Evolutionary conservation across 2,797 vertebrate genomes (phyloP), one percentile per base, ranked within the genome.

Genomic region (Sebastolobus altivelis): DNA sequence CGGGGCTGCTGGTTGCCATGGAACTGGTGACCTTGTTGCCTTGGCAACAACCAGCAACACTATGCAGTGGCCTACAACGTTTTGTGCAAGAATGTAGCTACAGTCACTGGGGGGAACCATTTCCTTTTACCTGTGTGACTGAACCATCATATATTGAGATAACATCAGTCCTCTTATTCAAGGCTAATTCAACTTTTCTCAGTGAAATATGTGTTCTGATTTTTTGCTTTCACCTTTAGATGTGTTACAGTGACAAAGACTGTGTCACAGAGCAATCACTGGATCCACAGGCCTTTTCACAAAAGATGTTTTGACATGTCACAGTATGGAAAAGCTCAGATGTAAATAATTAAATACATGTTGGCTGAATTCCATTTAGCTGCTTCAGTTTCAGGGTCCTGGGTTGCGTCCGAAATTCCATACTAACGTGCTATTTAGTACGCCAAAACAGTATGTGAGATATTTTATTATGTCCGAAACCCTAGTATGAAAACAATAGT

Each of bases 21-120:
- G 91, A 92, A 86, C 72, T 71, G 80, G 79, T 95, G 92, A 95
- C 90, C 93, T 82, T 92, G 95, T 95, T 94, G 84, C 92, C 93
- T 70, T 93, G 89, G 92, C 85, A 96, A 95, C 94, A 89, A 68
- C 40, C 83, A 76, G 89, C 76, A 86, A 88, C 77, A 87, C 81
- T 80, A 77, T 88, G 80, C 82, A 80, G 56, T 43, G 43, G 59
- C 73, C 77, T 76, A 16, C 52, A 8, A 60, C n/a, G 43, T 20
- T 58, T 82, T 66, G 75, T 83, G 78, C 13, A 66, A 81, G 69
- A 84, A 80, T 88, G 74, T 79, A 60, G 63, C 58, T 55, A 65
- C 25, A 76, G 27, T 65, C 65, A 62, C 16, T 25, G 10, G 22
- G 52, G 58, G 43, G 38, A 31, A 31, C 65, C 5, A 8, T 67